Conservation (phyloP, 1,140 invertebrate species). For the Lucilia sericata region DNA sequence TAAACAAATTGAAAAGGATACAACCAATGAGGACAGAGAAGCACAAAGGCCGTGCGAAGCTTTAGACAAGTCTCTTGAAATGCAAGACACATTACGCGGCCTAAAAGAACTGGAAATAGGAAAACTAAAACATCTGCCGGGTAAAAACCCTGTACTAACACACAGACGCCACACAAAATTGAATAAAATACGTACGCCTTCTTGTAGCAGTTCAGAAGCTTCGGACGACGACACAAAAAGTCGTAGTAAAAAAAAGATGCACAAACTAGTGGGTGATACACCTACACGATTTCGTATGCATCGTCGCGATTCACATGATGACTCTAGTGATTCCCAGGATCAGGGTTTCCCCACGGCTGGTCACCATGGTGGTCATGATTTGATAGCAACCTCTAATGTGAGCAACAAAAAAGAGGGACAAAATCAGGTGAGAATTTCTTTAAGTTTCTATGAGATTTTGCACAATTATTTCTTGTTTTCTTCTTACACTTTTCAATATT, state of each 20-base stretch:
- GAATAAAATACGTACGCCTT: conserved; percentile 83
- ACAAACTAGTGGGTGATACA: conserved; percentile 74
- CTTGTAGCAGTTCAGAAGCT: conserved; percentile 89
- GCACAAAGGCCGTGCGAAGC: conserved; percentile 35
- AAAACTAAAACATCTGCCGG: conserved; percentile 71
- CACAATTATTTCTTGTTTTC: too few relatives aligned
- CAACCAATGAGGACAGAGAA: conserved; percentile 49
- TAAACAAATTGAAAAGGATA: conserved; percentile 60
- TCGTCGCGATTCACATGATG: conserved; percentile 81
- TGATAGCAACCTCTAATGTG: conserved; percentile 45
- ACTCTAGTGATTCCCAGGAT: conserved; percentile 82
- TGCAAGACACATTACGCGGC: conserved; percentile 58
- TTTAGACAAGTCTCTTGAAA: conserved; percentile 45
- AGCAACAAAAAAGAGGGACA: conserved; percentile 46
- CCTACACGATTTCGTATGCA: conserved; percentile 71
- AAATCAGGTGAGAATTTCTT: conserved; percentile 40
- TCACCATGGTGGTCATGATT: conserved; percentile 23
- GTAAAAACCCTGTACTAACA: conserved; percentile 67
- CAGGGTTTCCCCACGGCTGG: conserved; percentile 69
- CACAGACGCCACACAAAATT: conserved; percentile 76
- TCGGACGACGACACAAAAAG: conserved; percentile 91
- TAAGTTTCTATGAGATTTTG: too few relatives aligned
- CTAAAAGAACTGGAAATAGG: conserved; percentile 63
- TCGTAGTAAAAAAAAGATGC: conserved; percentile 80
- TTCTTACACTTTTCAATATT: neutral